phyloP scores from a whole-genome alignment of 2,888 invertebrate genomes.

The Odontomyia ornata region DNA sequence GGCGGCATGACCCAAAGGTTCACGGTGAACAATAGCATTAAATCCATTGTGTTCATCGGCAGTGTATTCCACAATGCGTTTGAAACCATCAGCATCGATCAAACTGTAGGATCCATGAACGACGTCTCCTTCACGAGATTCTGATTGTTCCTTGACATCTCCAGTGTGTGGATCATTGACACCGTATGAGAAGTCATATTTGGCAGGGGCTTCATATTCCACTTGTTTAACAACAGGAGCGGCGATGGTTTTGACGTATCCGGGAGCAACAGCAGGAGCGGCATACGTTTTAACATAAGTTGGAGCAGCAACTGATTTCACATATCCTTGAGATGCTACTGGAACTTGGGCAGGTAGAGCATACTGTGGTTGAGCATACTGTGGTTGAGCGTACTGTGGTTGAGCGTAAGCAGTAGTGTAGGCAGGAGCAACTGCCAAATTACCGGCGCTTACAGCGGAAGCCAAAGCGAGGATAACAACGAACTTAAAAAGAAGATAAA shows the following conservation, averaged over 20 bases:
- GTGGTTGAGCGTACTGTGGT: slow-evolving; percentile 9
- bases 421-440: slow-evolving; percentile 32
- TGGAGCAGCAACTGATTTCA: not conserved
- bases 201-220: slow-evolving; percentile 55
- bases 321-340: not conserved
- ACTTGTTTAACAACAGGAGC: slow-evolving; percentile 34
- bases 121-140: slow-evolving; percentile 66
- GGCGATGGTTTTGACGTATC: not conserved
- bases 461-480: slow-evolving; percentile 15
- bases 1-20: slow-evolving; percentile 58
- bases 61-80: slow-evolving; percentile 67
- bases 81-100: slow-evolving; percentile 67
- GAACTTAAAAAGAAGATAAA: not conserved
- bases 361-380: slow-evolving; percentile 24
- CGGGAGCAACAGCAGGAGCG: slow-evolving; percentile 21
- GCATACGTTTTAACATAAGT: not conserved
- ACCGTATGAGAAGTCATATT: slow-evolving; percentile 65
- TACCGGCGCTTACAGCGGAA: slow-evolving; percentile 26
- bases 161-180: slow-evolving; percentile 67
- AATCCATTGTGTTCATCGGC: slow-evolving; percentile 68
- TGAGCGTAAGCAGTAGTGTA: slow-evolving; percentile 31
- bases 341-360: not conserved
- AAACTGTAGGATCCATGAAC: slow-evolving; percentile 67
- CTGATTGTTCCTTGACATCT: slow-evolving; percentile 66
- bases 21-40: slow-evolving; percentile 67